Percentiles rank a stretch among this genome's conserved stretches.
Conservation (phyloP, 2,797 vertebrate genomes). For the Malacoctenus gilli region DNA sequence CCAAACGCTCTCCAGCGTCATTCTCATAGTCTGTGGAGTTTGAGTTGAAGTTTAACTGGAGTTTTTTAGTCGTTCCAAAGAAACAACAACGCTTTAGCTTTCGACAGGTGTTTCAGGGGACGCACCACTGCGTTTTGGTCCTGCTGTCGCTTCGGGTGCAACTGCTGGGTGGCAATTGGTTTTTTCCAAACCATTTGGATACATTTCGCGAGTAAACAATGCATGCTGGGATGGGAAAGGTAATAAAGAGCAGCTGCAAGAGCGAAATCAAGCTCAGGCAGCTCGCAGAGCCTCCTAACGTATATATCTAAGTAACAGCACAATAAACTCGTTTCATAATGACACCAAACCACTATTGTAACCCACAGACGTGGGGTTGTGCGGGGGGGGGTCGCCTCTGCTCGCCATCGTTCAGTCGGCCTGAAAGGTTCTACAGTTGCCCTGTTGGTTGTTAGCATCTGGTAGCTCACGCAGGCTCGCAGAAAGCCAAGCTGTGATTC, state of each 20-base stretch:
- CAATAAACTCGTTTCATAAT: too few relatives aligned
- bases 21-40: neutral
- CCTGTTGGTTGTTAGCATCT: conserved; percentile 38
- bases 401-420: conserved; percentile 26
- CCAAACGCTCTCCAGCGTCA: neutral
- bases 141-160: conserved; percentile 4
- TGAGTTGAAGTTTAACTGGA: too few relatives aligned
- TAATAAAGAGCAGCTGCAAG: too few relatives aligned
- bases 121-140: neutral
- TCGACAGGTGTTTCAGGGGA: conserved; percentile 3
- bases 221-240: conserved; percentile 1
- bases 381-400: conserved; percentile 35
- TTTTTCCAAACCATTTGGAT: neutral
- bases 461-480: conserved; percentile 13
- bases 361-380: too few relatives aligned
- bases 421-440: conserved; percentile 29
- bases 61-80: too few relatives aligned
- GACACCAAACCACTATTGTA: too few relatives aligned
- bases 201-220: conserved; percentile 4
- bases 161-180: neutral
- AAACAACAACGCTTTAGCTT: too few relatives aligned
- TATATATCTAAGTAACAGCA: too few relatives aligned
- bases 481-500: conserved; percentile 37
- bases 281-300: conserved; percentile 7
- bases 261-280: neutral